A percentile compares a stretch with the other conserved stretches of the same genome.
Evolutionary conservation across 2,797 vertebrate genomes (phyloP).

Genomic region (Smutsia gigantea): DNA sequence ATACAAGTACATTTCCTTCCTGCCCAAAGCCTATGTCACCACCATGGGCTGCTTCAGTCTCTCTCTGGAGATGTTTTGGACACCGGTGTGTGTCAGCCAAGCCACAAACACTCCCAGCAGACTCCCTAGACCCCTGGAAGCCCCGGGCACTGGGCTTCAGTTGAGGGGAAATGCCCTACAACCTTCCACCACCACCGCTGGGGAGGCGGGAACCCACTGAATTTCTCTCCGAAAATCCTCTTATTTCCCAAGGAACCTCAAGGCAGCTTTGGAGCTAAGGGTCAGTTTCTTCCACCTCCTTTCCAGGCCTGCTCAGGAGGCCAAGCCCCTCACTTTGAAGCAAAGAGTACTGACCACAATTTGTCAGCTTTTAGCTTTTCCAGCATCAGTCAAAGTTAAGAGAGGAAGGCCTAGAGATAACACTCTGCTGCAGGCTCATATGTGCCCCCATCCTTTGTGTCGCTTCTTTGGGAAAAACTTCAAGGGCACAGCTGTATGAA

Average conservation of each 20-base stretch:
- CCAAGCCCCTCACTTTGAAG: neutral
- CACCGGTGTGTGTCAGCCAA: neutral
- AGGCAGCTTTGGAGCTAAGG: neutral
- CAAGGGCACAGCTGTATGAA: neutral
- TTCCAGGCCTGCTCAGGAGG: no score
- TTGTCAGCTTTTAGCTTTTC: no score
- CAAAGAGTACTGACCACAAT: fast-evolving
- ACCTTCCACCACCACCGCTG: fast-evolving
- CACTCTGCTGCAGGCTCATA: fast-evolving
- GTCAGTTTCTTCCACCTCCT: fast-evolving
- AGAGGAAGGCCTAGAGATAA: neutral
- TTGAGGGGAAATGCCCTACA: neutral
- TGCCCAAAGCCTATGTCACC: fast-evolving
- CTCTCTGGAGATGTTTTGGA: neutral
- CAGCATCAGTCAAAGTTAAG: neutral
- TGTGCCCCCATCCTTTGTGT: neutral
- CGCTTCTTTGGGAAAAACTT: neutral
- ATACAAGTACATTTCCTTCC: fast-evolving
- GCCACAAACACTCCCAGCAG: neutral
- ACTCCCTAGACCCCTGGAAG: neutral
- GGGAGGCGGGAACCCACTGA: fast-evolving
- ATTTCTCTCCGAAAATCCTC: neutral
- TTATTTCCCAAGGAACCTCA: no score
- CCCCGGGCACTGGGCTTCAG: neutral
- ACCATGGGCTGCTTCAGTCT: fast-evolving